phyloP scores from a whole-genome alignment of 2,888 invertebrate genomes.

The Diarsia brunnea region DNA sequence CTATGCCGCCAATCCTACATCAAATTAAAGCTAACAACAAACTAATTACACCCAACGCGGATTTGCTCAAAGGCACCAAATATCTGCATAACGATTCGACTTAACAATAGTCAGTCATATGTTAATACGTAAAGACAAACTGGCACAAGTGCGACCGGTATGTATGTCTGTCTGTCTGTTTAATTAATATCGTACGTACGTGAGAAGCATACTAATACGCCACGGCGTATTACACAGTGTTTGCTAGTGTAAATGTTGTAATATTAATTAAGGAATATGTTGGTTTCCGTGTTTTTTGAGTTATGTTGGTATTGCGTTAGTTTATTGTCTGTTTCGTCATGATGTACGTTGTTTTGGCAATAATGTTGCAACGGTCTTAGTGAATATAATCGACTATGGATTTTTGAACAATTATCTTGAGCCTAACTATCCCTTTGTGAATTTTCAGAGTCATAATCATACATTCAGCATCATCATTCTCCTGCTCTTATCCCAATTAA shows the following conservation, averaged over 20 bases:
- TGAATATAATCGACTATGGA: background rate
- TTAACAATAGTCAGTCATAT: conserved; percentile 56
- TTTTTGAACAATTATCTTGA: background rate
- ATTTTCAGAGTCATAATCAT: no score
- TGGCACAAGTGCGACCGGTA: conserved; percentile 78
- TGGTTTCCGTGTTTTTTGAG: conserved; percentile 28
- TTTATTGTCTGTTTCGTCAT: conserved; percentile 25
- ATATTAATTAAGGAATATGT: conserved; percentile 47
- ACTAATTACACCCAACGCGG: conserved; percentile 25
- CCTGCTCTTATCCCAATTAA: no score
- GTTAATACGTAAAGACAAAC: conserved; percentile 68
- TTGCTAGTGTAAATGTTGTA: conserved; percentile 37
- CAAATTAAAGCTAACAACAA: background rate
- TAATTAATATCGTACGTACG: conserved; percentile 67
- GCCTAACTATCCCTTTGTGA: background rate
- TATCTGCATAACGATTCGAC: conserved; percentile 31
- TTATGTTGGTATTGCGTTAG: conserved; percentile 20
- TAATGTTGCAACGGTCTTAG: background rate
- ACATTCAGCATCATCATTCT: no score
- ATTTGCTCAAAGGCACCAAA: conserved; percentile 19
- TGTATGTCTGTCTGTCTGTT: conserved; percentile 72
- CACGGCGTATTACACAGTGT: conserved; percentile 33
- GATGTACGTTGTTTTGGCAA: background rate
- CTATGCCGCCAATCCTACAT: background rate
- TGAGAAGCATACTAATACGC: conserved; percentile 64